These are phyloP conservation scores for Cinclus cinclus DNA, from an alignment of 2,113 vertebrate species.

Conservation along the genomic window DNA sequence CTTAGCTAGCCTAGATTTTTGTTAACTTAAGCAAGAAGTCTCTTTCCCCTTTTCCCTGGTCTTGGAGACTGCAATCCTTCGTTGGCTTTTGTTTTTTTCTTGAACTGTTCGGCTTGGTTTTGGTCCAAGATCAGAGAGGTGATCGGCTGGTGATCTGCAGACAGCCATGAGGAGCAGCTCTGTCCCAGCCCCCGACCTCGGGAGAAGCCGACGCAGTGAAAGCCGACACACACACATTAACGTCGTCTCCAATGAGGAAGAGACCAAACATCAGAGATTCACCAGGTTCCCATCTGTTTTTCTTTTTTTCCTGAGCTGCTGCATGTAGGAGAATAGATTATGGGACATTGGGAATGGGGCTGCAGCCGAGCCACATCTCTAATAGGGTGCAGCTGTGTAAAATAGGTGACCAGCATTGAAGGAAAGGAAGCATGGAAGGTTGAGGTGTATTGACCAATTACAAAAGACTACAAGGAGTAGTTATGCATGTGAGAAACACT, in stretches of 20 bases:
- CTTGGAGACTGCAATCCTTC: not conserved
- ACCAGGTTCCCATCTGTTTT: not conserved
- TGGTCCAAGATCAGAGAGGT: not conserved
- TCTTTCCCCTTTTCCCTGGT: not conserved
- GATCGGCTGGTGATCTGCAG: rapidly evolving
- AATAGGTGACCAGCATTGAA: too few relatives aligned
- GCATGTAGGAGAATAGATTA: too few relatives aligned
- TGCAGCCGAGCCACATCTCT: too few relatives aligned
- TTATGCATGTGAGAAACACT: too few relatives aligned
- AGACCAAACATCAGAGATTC: not conserved
- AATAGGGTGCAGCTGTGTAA: too few relatives aligned
- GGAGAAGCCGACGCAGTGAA: not conserved
- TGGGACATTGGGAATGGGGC: too few relatives aligned
- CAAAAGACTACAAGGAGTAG: too few relatives aligned
- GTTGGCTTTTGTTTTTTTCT: not conserved
- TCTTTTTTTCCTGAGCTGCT: not conserved
- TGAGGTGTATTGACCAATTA: too few relatives aligned
- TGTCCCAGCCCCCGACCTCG: not conserved
- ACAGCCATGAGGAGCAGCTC: not conserved
- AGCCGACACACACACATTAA: too few relatives aligned
- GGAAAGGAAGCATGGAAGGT: too few relatives aligned
- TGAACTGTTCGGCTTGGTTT: not conserved
- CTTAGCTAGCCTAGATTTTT: not conserved
- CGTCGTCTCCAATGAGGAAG: not conserved
- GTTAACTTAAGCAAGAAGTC: not conserved